These are phyloP conservation scores for Lepus townsendii DNA, from an alignment of 2,797 vertebrate species.

Conservation along the genomic window DNA sequence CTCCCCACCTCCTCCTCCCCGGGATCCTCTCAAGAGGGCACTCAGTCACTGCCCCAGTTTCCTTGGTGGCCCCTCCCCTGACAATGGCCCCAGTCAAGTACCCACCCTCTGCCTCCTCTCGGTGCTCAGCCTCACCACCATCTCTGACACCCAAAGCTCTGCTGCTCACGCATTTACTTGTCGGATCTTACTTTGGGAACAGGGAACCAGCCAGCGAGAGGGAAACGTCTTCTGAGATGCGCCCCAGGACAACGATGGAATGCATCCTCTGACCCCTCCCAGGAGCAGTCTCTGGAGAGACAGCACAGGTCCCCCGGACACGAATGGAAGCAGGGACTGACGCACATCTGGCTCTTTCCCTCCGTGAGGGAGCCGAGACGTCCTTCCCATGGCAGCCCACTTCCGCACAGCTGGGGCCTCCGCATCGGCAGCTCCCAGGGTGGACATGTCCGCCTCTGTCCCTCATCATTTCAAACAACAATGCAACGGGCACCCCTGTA, in stretches of 20 bases:
- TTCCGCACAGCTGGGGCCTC: neutral
- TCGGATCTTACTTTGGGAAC: neutral
- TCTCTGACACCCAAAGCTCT: neutral
- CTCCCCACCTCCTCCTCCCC: neutral
- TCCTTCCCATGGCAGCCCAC: neutral
- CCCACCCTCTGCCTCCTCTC: neutral
- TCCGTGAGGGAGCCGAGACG: neutral
- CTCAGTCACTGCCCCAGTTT: neutral
- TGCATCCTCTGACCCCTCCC: constrained; percentile 17
- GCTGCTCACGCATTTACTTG: constrained; percentile 3
- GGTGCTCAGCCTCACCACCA: neutral
- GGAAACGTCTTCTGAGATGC: neutral
- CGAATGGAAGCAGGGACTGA: no score
- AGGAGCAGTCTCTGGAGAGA: neutral
- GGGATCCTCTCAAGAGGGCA: neutral
- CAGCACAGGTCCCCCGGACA: no score
- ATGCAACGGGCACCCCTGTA: neutral
- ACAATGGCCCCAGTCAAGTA: neutral
- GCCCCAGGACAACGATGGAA: neutral
- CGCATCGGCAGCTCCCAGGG: neutral
- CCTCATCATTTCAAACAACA: neutral
- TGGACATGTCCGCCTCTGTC: neutral
- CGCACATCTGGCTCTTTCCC: neutral
- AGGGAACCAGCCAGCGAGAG: neutral
- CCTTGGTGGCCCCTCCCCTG: neutral